Percentiles rank a stretch among this genome's conserved stretches.
Conservation (phyloP, 2,888 invertebrate species). For the Thereva nobilitata region DNA sequence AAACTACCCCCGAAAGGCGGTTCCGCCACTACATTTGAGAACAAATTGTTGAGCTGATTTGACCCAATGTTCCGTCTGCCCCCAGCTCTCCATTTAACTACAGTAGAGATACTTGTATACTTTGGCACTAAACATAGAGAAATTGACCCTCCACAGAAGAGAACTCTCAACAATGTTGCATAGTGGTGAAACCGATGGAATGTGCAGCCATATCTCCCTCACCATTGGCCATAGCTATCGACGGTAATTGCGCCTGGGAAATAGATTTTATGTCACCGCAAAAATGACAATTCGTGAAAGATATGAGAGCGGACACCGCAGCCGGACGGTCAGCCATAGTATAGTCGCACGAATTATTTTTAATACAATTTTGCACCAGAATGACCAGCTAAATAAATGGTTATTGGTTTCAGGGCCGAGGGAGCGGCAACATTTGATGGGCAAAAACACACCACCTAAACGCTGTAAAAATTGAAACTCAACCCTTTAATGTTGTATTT, state of each 20-base stretch:
- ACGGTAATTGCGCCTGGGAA: slow-evolving; percentile 22
- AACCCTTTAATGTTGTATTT: slow-evolving; percentile 26
- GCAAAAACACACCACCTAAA: not conserved
- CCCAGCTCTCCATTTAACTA: too few species aligned
- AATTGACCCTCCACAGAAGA: not conserved
- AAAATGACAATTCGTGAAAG: slow-evolving; percentile 31
- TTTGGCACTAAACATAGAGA: too few species aligned
- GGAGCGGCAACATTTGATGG: not conserved
- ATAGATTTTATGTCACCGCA: slow-evolving; percentile 26
- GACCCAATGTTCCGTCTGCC: too few species aligned
- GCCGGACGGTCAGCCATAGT: slow-evolving; percentile 12
- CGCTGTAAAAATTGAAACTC: not conserved
- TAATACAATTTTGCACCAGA: slow-evolving; percentile 28
- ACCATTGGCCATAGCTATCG: slow-evolving; percentile 17
- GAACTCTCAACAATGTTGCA: slow-evolving; percentile 11
- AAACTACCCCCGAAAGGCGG: slow-evolving; percentile 16
- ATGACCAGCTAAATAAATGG: slow-evolving; percentile 23
- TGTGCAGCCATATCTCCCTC: not conserved
- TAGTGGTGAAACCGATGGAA: slow-evolving; percentile 7
- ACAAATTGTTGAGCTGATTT: slow-evolving; percentile 19
- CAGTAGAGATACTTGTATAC: too few species aligned
- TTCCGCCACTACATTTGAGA: slow-evolving; percentile 22
- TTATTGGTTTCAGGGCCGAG: slow-evolving; percentile 21
- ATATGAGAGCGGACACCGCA: slow-evolving; percentile 20
- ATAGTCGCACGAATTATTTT: slow-evolving; percentile 19